These are phyloP conservation scores for Cebidichthys violaceus DNA, from an alignment of 2,113 vertebrate genomes.

Conservation along the genomic window DNA sequence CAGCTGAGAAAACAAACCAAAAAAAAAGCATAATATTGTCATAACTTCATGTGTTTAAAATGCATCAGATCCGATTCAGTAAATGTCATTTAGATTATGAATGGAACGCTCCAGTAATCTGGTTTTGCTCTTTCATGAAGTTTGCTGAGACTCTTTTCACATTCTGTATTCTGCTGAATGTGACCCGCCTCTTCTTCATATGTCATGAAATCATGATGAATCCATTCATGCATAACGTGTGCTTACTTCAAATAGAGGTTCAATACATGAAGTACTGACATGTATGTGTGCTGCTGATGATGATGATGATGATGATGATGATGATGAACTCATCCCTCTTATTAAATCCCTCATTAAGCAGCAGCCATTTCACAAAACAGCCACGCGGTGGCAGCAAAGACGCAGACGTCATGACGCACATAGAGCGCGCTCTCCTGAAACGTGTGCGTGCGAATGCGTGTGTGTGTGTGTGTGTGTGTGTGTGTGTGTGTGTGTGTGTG, in stretches of 20 bases:
- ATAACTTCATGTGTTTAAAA: background rate
- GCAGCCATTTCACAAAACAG: background rate
- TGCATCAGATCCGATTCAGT: background rate
- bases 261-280: background rate
- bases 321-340: background rate
- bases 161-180: background rate
- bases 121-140: background rate
- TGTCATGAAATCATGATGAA: background rate
- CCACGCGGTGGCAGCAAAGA: slow-evolving; percentile 71
- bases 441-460: background rate
- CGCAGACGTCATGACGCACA: slow-evolving; percentile 31
- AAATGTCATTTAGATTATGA: too few relatives aligned
- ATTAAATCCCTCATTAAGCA: background rate
- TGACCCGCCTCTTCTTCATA: background rate
- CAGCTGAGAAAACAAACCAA: background rate
- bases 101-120: background rate
- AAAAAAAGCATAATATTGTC: background rate
- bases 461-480: background rate
- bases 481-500: background rate
- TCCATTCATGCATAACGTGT: background rate
- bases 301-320: too few relatives aligned
- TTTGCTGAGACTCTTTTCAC: background rate
- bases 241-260: background rate
- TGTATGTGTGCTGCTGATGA: background rate
- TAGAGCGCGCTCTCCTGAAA: background rate